Conservation (phyloP, 2,113 vertebrate genomes). For the Corvus hawaiiensis region DNA sequence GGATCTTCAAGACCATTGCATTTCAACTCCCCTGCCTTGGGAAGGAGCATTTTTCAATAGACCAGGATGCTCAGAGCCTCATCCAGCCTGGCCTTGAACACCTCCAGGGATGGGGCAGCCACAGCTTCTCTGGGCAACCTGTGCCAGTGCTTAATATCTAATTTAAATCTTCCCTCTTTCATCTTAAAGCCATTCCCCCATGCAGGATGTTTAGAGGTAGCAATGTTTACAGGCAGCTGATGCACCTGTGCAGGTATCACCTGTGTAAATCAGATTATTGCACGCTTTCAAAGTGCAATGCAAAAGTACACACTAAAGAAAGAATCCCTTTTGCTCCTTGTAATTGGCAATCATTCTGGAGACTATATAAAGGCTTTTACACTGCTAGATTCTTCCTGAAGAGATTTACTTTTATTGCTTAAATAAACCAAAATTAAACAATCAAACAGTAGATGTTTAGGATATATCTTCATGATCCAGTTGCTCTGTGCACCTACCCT, state of each 20-base stretch:
- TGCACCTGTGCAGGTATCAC: neutral
- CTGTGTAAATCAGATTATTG: neutral
- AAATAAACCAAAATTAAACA: neutral
- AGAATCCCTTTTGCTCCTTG: neutral
- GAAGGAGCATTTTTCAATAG: neutral
- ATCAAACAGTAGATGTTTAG: neutral
- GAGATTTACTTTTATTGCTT: neutral
- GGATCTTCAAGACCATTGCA: accelerated
- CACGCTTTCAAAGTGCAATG: neutral
- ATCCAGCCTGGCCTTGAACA: neutral
- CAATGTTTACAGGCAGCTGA: neutral
- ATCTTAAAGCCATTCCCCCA: neutral
- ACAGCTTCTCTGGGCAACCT: neutral
- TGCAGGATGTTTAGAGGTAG: neutral
- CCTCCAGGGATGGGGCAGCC: neutral
- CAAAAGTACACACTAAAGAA: neutral
- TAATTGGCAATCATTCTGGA: neutral
- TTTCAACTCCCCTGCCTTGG: neutral
- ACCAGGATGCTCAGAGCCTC: neutral
- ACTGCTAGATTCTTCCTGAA: neutral
- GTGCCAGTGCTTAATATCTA: neutral
- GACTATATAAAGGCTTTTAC: neutral
- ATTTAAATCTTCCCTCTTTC: neutral
- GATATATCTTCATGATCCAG: neutral
- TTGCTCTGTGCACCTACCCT: neutral